These are phyloP conservation scores for Abrostola triplasia DNA, from an alignment of 2,888 invertebrate genomes.

Conservation along the genomic window DNA sequence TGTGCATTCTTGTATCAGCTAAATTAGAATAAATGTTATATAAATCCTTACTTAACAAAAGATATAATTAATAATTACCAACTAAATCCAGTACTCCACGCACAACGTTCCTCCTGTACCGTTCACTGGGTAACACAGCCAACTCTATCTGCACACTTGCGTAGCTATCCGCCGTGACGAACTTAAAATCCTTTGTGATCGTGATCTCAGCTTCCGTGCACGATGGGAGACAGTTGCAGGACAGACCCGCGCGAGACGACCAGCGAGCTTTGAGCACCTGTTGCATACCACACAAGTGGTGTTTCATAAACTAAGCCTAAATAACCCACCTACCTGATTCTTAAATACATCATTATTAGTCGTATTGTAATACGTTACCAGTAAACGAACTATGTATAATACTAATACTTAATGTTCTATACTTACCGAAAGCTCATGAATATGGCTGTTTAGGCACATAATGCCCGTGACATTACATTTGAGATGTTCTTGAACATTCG, in stretches of 20 bases:
- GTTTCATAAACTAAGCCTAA: too few species aligned
- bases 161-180: conserved; percentile 64
- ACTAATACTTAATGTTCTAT: conserved; percentile 2
- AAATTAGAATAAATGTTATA: neutral
- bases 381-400: neutral
- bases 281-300: neutral
- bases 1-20: neutral
- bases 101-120: conserved; percentile 92
- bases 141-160: conserved; percentile 89
- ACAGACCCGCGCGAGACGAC: conserved; percentile 88
- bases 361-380: too few species aligned
- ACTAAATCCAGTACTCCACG: conserved; percentile 92
- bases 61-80: conserved; percentile 80
- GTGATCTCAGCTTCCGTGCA: conserved; percentile 92
- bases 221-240: conserved; percentile 92
- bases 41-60: neutral
- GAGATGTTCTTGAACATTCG: conserved; percentile 87
- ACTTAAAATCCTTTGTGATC: conserved; percentile 88
- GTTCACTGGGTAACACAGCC: conserved; percentile 90
- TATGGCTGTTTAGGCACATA: conserved; percentile 90
- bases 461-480: conserved; percentile 91
- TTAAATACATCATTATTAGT: too few species aligned
- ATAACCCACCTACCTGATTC: too few species aligned
- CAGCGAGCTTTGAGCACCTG: conserved; percentile 82
- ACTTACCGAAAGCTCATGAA: conserved; percentile 89